Base-by-base conservation (phyloP, 2,113 vertebrate genomes). In the Tetrao urogallus region DNA sequence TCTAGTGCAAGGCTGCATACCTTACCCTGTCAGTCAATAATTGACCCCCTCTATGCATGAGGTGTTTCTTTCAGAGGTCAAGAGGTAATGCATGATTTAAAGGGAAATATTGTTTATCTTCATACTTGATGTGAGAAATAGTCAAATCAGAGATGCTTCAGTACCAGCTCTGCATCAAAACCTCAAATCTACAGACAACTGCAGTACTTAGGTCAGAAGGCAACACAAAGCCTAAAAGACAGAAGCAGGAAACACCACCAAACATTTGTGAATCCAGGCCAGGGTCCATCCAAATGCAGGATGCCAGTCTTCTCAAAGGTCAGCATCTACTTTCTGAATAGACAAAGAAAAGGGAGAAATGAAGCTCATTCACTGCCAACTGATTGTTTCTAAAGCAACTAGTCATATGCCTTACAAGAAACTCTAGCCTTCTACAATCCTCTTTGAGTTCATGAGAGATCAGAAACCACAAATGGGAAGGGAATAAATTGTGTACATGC, bases 181-280 rank as follows among this genome's bases (percentile, higher is more conserved):
- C 24, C 2, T 27, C 5, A 19, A 38, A 14, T 50, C 5, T 81
- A 30, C 27, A 74, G 69, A 43, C 6, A 36, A n/a, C 54, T 89
- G 20, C 11, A 36, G 36, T 36, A 27, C 10, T 74, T 16, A 58
- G 83, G 21, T 54, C 30, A 81, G 24, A n/a, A 86, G 50, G 4
- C 28, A 56, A 32, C 9, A 10, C 1, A 7, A 15, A 86, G 7
- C 3, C 13, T 45, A 28, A 56, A 61, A 47, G 16, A 32, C 5
- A 14, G 0, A 3, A 52, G 10, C 0, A 2, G 76, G 57, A 38
- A 15, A 18, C 2, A 42, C 6, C 11, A 60, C n/a, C 11, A 71
- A 57, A 3, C 3, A 12, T 52, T 52, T 10, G n/a, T 5, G 6
- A 78, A 20, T 21, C 19, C 47, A 57, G 54, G 9, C 5, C 66